Evolutionary conservation across 2,888 invertebrate species (phyloP).

Genomic region (Hypena proboscidalis): DNA sequence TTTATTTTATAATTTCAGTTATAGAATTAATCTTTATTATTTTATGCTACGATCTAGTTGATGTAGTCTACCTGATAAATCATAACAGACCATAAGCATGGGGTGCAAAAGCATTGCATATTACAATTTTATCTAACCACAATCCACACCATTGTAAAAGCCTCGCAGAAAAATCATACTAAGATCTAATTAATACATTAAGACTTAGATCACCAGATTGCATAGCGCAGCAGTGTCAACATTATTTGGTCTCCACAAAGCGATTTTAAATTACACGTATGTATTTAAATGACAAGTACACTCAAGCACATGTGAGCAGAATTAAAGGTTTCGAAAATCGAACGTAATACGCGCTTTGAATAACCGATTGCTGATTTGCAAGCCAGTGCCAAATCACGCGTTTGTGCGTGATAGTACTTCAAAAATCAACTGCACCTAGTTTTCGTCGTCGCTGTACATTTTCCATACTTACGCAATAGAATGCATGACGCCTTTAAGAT

Average conservation of each 20-base stretch:
- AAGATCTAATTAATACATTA: too few species aligned
- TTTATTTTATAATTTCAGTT: too few species aligned
- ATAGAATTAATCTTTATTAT: too few species aligned
- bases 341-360: conserved; percentile 54
- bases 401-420: conserved; percentile 39
- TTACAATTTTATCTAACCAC: too few species aligned
- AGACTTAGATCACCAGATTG: too few species aligned
- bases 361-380: conserved; percentile 46
- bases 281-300: conserved; percentile 61
- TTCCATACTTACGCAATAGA: conserved; percentile 31
- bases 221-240: too few species aligned
- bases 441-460: conserved; percentile 14
- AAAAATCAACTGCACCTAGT: conserved; percentile 25
- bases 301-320: conserved; percentile 43
- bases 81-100: too few species aligned
- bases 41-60: too few species aligned
- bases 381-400: conserved; percentile 46
- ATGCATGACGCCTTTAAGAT: conserved; percentile 24
- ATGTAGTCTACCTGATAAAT: too few species aligned
- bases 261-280: conserved; percentile 65
- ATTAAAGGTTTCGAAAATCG: conserved; percentile 64
- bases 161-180: too few species aligned
- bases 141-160: too few species aligned
- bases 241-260: conserved; percentile 31
- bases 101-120: too few species aligned